Evolutionary conservation across 2,113 vertebrate genomes (phyloP), one percentile per base, ranked within the genome.

Genomic region (Macquaria australasica): DNA sequence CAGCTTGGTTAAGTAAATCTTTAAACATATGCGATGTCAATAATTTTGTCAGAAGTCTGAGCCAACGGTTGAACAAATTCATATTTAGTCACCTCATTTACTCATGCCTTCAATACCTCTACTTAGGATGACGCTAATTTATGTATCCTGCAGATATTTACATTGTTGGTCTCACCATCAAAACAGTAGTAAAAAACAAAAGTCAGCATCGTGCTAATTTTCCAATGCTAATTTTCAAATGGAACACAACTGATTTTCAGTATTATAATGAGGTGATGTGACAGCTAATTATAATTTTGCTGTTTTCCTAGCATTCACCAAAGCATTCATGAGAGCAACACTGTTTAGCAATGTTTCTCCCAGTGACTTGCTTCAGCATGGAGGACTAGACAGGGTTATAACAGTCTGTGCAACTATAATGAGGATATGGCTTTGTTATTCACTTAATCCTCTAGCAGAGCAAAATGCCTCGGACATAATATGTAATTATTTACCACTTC

Each of bases 61-160:
- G 37, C 39, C 37, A 73, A 23, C 10, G 48, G 20, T 12, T 62
- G 16, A 67, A 58, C 25, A 69, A 55, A 43, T 25, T 16, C 12
- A 79, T 53, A 69, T 69, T 58, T 62, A 73, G 56, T 69, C 70
- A 34, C 50, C 21, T 82, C 39, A 63, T 56, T 78, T 68, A 48
- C 37, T 72, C 67, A 21, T 43, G 9, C 6, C 14, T 48, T 48
- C 73, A 73, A 21, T 64, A 23, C 37, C 23, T 81, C 39, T 41
- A 48, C 62, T 77, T 67, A 51, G 43, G 43, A 7, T 39, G 6
- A 20, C 28, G 23, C n/a, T 68, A 20, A 51, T 78, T 53, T 58
- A 60, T 67, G 77, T 51, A 81, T 81, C 76, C 53, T 51, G 62
- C 50, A 73, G 73, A 74, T 70, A 76, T 87, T 53, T 87, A 50